Percentiles rank a stretch among this genome's conserved stretches.
phyloP scores from a whole-genome alignment of 2,888 invertebrate species.

The Acronicta psi region DNA sequence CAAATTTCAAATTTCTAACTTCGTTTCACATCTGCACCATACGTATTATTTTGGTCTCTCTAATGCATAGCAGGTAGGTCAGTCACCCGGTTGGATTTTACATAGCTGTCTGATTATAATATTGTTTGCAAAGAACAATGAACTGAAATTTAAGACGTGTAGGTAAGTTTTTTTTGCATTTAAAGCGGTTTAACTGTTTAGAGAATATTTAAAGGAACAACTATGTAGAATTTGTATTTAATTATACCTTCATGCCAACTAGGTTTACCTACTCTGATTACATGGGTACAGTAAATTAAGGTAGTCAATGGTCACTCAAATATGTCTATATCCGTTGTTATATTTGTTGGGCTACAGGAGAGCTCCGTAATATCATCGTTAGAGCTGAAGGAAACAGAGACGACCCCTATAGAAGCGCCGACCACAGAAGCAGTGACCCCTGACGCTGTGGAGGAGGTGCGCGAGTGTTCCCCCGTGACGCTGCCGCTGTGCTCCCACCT shows the following conservation, averaged over 20 bases:
- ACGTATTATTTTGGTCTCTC: slow-evolving; percentile 17
- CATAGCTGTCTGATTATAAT: slow-evolving; percentile 37
- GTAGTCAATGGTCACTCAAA: too few relatives aligned
- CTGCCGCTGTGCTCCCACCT: slow-evolving; percentile 92
- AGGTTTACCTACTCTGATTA: too few relatives aligned
- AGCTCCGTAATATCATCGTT: slow-evolving; percentile 83
- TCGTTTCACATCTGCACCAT: slow-evolving; percentile 2
- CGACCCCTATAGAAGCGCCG: slow-evolving; percentile 74
- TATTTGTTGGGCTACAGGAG: slow-evolving; percentile 72
- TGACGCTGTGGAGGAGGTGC: slow-evolving; percentile 88
- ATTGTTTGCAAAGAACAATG: slow-evolving; percentile 49
- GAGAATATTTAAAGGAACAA: slow-evolving; percentile 5
- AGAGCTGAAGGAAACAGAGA: slow-evolving; percentile 78
- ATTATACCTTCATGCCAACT: background rate
- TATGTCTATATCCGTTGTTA: too few relatives aligned
- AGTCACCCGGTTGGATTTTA: slow-evolving; percentile 37
- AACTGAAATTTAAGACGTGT: slow-evolving; percentile 11
- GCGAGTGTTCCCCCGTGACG: slow-evolving; percentile 91
- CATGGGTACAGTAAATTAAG: too few relatives aligned
- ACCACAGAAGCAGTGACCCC: slow-evolving; percentile 78
- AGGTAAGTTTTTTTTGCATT: slow-evolving; percentile 7
- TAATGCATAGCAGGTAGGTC: slow-evolving; percentile 29
- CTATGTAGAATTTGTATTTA: slow-evolving; percentile 21
- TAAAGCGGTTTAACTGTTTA: slow-evolving; percentile 32
- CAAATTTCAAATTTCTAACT: slow-evolving; percentile 16